Percentiles rank a stretch among this genome's conserved stretches.
These are phyloP conservation scores for Ispidina picta DNA, from an alignment of 2,797 vertebrate species.

Conservation along the genomic window DNA sequence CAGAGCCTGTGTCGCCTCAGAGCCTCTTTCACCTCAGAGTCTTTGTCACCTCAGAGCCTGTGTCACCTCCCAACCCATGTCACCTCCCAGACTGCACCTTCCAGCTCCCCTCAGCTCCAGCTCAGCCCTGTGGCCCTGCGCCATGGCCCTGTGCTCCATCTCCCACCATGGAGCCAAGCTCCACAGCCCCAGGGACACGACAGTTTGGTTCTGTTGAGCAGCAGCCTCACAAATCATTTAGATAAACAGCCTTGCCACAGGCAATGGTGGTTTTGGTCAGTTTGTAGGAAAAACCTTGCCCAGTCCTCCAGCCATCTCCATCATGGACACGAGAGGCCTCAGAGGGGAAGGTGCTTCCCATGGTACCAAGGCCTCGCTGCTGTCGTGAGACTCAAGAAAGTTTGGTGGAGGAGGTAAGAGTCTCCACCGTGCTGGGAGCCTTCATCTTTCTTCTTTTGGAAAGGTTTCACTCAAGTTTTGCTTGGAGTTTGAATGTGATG, in stretches of 20 bases:
- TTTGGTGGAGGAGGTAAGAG: fast-evolving
- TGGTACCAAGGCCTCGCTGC: neutral
- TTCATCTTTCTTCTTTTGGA: neutral
- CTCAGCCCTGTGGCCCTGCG: neutral
- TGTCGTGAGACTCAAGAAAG: neutral
- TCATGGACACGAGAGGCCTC: neutral
- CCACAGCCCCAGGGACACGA: neutral
- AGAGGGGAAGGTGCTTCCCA: fast-evolving
- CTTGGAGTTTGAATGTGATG: neutral
- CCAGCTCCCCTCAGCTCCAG: neutral
- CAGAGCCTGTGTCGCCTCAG: neutral
- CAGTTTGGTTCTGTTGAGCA: neutral
- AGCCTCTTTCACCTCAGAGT: neutral
- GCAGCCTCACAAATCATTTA: neutral
- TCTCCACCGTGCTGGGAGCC: neutral
- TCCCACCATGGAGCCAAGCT: neutral
- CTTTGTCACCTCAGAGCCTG: neutral
- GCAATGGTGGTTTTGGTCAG: neutral
- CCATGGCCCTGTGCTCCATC: fast-evolving
- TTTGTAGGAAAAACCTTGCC: neutral
- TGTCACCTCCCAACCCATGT: neutral
- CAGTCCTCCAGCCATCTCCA: neutral
- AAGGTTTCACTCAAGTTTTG: neutral
- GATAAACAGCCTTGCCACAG: neutral
- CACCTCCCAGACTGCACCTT: neutral